Conservation (phyloP, 2,113 vertebrate species). For the Cariama cristata region DNA sequence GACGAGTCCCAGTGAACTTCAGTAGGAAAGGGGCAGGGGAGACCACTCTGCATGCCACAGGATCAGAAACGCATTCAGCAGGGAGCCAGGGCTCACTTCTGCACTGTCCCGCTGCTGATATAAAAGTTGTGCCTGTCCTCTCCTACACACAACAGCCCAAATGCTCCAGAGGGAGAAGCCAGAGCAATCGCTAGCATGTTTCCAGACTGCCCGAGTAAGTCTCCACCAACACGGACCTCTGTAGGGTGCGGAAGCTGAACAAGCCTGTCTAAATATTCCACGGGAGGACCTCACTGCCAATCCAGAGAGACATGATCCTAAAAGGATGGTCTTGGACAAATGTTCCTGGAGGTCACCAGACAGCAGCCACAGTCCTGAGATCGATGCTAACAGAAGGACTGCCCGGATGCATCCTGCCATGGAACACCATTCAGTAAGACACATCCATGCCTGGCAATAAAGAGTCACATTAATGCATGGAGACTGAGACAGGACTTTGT, state of each 20-base stretch:
- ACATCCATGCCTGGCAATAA: not conserved
- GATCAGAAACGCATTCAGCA: not conserved
- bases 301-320: accelerated
- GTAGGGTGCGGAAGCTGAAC: not conserved
- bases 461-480: not conserved
- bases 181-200: not conserved
- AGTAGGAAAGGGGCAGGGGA: not conserved
- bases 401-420: not conserved
- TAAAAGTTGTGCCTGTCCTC: not conserved
- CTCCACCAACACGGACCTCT: not conserved
- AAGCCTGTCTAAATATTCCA: not conserved
- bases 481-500: not conserved
- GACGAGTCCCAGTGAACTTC: not conserved
- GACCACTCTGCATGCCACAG: not conserved
- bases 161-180: not conserved
- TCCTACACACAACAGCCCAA: not conserved
- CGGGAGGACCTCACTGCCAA: not conserved
- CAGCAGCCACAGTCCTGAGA: not conserved
- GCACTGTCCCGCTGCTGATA: not conserved
- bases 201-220: not conserved
- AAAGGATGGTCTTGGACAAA: not conserved
- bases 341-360: not conserved
- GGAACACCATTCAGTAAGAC: not conserved
- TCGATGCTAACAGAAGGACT: not conserved
- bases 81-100: not conserved